Conservation (phyloP, 2,888 invertebrate genomes). For the Calameuta filiformis region DNA sequence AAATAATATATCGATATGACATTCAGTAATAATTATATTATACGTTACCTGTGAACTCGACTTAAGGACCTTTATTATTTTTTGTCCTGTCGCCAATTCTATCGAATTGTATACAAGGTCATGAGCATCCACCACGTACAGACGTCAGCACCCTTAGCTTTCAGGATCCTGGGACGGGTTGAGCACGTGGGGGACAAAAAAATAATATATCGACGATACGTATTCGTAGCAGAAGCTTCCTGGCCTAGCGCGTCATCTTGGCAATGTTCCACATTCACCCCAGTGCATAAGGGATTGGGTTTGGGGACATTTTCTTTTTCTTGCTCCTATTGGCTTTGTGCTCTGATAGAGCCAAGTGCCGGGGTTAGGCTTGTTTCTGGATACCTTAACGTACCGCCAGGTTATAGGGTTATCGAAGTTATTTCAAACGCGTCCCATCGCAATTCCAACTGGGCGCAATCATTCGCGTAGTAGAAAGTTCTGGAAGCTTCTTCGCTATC, state of each 20-base stretch:
- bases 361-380: background rate
- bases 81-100: background rate
- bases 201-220: background rate
- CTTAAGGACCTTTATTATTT: background rate
- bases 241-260: background rate
- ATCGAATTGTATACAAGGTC: background rate
- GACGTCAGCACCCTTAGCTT: background rate
- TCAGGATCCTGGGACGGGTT: background rate
- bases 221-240: background rate
- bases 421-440: background rate
- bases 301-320: no score
- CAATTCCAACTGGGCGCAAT: background rate
- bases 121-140: background rate
- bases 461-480: background rate
- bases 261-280: background rate
- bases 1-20: background rate
- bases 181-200: background rate
- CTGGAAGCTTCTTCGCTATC: background rate
- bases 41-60: no score
- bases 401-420: no score
- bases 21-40: no score
- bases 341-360: no score
- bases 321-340: no score
- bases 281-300: background rate
- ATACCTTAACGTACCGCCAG: background rate